Conservation (phyloP, 1,140 invertebrate genomes). For the Drosophila seguyi region DNA sequence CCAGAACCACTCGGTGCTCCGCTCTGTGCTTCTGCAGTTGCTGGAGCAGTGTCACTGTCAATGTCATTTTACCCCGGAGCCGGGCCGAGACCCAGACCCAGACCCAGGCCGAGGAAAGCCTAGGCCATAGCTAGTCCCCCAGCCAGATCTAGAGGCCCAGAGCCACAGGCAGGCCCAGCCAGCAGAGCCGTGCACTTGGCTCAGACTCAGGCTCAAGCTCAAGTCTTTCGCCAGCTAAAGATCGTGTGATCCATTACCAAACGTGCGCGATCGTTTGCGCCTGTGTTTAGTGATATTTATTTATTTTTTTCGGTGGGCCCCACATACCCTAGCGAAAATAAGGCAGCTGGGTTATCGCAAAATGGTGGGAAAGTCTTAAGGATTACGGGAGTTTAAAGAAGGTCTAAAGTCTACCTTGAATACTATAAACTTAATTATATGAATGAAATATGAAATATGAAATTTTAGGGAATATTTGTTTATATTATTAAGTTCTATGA, state of each 20-base stretch:
- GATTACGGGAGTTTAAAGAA: not conserved
- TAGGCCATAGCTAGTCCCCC: constrained; percentile 15
- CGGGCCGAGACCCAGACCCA: constrained; percentile 35
- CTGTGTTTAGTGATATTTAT: constrained; percentile 80
- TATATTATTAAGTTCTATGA: not conserved
- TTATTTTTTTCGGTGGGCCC: constrained; percentile 51
- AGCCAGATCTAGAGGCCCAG: constrained; percentile 20
- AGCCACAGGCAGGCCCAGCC: constrained; percentile 27
- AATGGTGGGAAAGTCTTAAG: constrained; percentile 14
- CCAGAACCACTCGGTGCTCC: constrained; percentile 52
- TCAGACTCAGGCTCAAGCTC: constrained; percentile 32
- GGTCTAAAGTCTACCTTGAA: too few relatives aligned
- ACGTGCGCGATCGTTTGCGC: constrained; percentile 83
- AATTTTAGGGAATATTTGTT: not conserved
- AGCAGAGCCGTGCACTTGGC: constrained; percentile 64
- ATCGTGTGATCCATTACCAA: constrained; percentile 84
- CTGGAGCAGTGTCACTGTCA: constrained; percentile 80
- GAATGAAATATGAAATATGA: too few relatives aligned
- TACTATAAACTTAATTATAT: too few relatives aligned
- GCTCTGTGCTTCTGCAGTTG: constrained; percentile 59
- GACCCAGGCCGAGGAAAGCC: constrained; percentile 11
- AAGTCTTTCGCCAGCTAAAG: constrained; percentile 63
- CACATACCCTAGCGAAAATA: constrained; percentile 49
- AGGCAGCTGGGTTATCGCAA: constrained; percentile 1
- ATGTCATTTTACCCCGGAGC: constrained; percentile 73